Evolutionary conservation across 2,888 invertebrate species (phyloP).

Genomic region (Agonopterix alstromeriana): DNA sequence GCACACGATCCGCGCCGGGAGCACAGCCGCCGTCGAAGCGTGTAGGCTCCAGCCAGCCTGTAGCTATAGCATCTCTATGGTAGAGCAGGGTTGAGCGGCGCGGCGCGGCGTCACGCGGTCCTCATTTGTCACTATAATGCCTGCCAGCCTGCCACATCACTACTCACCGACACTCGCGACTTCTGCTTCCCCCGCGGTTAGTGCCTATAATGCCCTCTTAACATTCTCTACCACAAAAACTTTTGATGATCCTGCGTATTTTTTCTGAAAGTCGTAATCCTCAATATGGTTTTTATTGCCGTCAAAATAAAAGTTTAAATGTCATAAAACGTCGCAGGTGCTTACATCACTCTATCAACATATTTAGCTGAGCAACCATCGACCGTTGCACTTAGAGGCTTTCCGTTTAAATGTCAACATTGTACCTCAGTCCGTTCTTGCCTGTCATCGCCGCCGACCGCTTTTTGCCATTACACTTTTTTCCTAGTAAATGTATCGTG

Average conservation of each 20-base stretch:
- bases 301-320: too few relatives aligned
- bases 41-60: neutral
- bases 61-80: neutral
- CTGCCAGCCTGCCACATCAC: slow-evolving; percentile 22
- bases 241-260: neutral
- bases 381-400: slow-evolving; percentile 54
- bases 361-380: slow-evolving; percentile 14
- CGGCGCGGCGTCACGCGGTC: slow-evolving; percentile 29
- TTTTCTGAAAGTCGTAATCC: too few relatives aligned
- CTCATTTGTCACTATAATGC: slow-evolving; percentile 46
- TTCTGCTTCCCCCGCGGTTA: slow-evolving; percentile 7
- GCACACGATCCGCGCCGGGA: neutral
- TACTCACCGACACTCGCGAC: slow-evolving; percentile 16
- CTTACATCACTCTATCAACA: too few relatives aligned
- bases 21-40: neutral
- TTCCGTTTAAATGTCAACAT: slow-evolving; percentile 49
- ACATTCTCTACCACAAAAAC: neutral
- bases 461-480: slow-evolving; percentile 23
- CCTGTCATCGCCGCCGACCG: slow-evolving; percentile 40
- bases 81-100: neutral
- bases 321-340: too few relatives aligned
- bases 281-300: too few relatives aligned
- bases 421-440: slow-evolving; percentile 45
- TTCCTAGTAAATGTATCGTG: slow-evolving; percentile 31
- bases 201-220: neutral